Evolutionary conservation across 2,797 vertebrate species (phyloP).

Genomic region (Oreortyx pictus): DNA sequence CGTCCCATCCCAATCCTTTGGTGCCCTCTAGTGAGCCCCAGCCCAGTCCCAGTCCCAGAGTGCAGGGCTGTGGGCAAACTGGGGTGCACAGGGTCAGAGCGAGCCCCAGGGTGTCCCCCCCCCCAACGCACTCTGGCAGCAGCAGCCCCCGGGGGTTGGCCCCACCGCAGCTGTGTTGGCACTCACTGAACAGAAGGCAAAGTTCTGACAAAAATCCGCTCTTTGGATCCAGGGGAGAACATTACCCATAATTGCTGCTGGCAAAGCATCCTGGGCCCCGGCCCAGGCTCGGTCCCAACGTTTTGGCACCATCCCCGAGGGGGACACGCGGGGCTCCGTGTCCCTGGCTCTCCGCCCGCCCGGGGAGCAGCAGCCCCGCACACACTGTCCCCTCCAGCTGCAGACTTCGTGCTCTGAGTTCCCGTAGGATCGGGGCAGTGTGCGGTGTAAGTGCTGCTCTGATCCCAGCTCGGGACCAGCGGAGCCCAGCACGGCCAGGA

Average conservation of each 20-base stretch:
- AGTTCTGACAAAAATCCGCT: not conserved
- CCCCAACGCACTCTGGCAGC: not conserved
- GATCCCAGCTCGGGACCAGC: rapidly evolving
- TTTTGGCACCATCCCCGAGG: not conserved
- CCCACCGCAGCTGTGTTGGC: constrained; percentile 4
- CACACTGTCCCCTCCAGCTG: no score
- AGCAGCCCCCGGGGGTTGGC: not conserved
- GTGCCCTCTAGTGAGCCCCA: constrained; percentile 54
- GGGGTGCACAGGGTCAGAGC: not conserved
- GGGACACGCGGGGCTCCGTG: not conserved
- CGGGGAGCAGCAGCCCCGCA: not conserved
- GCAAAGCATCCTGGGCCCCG: not conserved
- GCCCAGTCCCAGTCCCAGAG: not conserved
- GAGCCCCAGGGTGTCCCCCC: not conserved
- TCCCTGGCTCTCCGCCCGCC: not conserved
- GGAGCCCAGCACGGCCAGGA: not conserved
- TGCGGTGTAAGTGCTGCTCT: rapidly evolving
- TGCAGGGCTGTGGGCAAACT: rapidly evolving
- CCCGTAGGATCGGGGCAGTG: not conserved
- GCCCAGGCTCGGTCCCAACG: not conserved
- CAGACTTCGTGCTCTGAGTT: rapidly evolving
- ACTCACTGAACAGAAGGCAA: not conserved
- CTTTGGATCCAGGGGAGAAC: not conserved
- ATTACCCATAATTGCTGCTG: constrained; percentile 14
- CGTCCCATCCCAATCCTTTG: not conserved